Evolutionary conservation across 2,797 vertebrate species (phyloP), one percentile per base, ranked within the genome.

Genomic region (Dromococcyx pavoninus): DNA sequence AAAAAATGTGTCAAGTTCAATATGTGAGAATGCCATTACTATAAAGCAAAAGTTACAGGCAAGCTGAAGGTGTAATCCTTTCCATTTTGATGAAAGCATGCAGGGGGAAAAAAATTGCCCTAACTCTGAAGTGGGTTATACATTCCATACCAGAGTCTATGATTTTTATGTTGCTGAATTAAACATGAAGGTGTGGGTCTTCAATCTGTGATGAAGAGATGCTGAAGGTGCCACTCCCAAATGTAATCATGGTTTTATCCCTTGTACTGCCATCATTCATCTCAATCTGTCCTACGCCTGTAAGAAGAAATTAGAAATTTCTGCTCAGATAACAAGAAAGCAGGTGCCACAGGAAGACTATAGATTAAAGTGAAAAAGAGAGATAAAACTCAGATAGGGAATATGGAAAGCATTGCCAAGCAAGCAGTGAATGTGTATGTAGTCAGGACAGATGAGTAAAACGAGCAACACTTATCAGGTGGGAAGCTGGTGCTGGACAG

Each of bases 301-400:
- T 57, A 91, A 71, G 54, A 75, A 80, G 54, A 71, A 89, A 67
- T 46, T 15, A 27, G 18, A 80, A 95, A 84, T 61, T 67, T 18
- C 28, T 84, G 15, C 37, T 61, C 17, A 69, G 58, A 16, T 61
- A 84, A 64, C 9, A 54, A 23, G 58, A 32, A 60, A 78, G 61
- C 19, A 83, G 12, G 17, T 80, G 54, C 17, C 46, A 88, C n/a
- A 81, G 46, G 30, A 81, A 71, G 17, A 77, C 8, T n/a, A n/a
- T 1, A 65, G 41, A 46, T 58, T 32, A 33, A 88, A 87, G 5
- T 58, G 8, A 79, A 72, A 62, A 48, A n/a, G 30, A 14, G 13
- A 61, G 48, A 58, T 13, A 72, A 89, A 65, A 60, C 5, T 28
- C 33, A 67, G 41, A 50, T 0, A 83, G 8, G 8, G 24, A 5